Base-by-base conservation (phyloP, 2,113 vertebrate species). In the Cygnus buccinator region DNA sequence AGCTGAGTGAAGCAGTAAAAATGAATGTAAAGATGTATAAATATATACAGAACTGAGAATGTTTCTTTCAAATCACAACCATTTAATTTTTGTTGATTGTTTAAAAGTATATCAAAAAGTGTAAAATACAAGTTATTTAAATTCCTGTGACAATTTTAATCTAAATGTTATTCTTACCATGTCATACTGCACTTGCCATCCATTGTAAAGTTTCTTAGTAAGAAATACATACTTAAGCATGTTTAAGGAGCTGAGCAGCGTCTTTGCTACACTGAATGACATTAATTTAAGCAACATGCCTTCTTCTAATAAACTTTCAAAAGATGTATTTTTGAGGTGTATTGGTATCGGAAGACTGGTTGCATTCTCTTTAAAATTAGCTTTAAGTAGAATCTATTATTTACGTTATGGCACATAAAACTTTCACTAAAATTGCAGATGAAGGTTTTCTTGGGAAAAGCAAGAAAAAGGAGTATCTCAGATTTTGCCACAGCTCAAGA, bases 61-160 rank as follows among this genome's bases (percentile, higher is more conserved):
- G 20, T 59, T 80, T 82, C 86, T 92, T 91, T 83, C 43, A 87
- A 87, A 87, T 28, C 48, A 26, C 23, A 74, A 28, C n/a, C 54
- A 89, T 84, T 92, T 90, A 81, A 62, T 57, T 75, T 75, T 65
- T 61, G 68, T 43, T 81, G 63, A 81, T 84, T 39, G 65, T 58
- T 96, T 71, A 0, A 78, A 95, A 80, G 67, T 48, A 48, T 7
- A 84, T 61, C 33, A 15, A 50, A 76, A 91, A 52, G 25, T 35
- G 33, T 54, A 54, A 94, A 75, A 66, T 79, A 70, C 9, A 76
- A 94, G 66, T 77, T 73, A 59, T 18, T 76, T 93, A 62, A 92
- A 95, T 85, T 74, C 41, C 58, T 85, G 39, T 81, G 77, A 87
- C 67, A 85, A 63, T 89, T 90, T 80, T 85, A 46, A 71, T 90